Conservation (phyloP, 92 coral and sea anemone genomes). For the Zoanthus gigantus region DNA sequence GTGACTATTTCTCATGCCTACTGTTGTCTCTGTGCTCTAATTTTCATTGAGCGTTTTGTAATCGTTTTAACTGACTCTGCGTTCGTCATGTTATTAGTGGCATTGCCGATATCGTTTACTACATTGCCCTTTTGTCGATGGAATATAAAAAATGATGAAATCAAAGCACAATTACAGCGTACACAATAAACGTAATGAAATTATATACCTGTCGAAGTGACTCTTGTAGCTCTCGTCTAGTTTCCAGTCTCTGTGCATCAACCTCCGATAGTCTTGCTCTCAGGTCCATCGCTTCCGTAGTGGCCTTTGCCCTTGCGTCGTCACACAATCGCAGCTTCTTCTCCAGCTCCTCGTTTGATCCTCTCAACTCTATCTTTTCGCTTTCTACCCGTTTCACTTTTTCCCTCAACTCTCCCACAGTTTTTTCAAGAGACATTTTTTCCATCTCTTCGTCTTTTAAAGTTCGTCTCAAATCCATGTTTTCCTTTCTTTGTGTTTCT, state of each 20-base stretch:
- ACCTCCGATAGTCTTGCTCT: conserved; percentile 68
- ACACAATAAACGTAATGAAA: neutral
- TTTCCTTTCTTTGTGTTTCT: conserved; percentile 79
- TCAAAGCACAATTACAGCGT: no score
- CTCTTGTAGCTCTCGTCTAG: conserved; percentile 80
- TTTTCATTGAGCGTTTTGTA: no score
- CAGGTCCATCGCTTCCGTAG: conserved; percentile 78
- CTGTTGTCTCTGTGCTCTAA: no score
- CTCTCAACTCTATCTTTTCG: conserved; percentile 72
- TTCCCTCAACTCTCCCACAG: conserved; percentile 71
- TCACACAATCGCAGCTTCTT: conserved; percentile 75
- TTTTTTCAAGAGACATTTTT: conserved; percentile 71
- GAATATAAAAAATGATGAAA: no score
- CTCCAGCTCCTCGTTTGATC: conserved; percentile 71
- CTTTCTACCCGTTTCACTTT: conserved; percentile 81
- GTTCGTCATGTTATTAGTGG: no score
- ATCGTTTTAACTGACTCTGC: no score
- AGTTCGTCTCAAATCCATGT: conserved; percentile 66
- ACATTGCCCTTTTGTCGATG: no score
- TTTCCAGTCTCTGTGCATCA: conserved; percentile 83
- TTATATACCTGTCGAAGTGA: conserved; percentile 70
- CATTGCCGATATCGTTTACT: no score
- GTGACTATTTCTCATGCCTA: no score
- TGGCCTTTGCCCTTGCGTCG: conserved; percentile 67
- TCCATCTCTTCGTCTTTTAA: conserved; percentile 81